Evolutionary conservation across 1,140 invertebrate species (phyloP).

Genomic region (Ostrea denselamellosa): DNA sequence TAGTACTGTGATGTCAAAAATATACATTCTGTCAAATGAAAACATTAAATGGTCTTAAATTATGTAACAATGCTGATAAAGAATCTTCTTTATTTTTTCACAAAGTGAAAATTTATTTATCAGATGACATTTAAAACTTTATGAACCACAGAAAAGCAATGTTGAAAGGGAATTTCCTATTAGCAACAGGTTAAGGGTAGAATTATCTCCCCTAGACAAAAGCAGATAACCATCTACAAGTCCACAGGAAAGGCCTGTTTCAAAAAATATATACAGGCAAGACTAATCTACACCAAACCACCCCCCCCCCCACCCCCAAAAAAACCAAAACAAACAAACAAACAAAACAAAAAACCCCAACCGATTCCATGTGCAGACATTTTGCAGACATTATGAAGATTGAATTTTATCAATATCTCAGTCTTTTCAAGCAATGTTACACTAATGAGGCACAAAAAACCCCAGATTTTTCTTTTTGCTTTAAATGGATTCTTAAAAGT

Average conservation of each 20-base stretch:
- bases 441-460: slow-evolving; percentile 23
- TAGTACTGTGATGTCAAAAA: not conserved
- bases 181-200: not conserved
- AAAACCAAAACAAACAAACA: too few species aligned
- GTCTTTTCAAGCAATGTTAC: slow-evolving; percentile 15
- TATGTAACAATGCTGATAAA: slow-evolving; percentile 23
- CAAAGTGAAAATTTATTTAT: not conserved
- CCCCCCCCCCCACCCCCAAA: too few species aligned
- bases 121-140: slow-evolving; percentile 16
- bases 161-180: slow-evolving; percentile 12
- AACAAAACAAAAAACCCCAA: too few species aligned
- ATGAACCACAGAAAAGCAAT: slow-evolving; percentile 13
- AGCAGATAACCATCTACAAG: slow-evolving; percentile 34
- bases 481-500: not conserved
- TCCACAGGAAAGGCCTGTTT: not conserved
- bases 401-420: not conserved
- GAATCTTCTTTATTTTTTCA: not conserved
- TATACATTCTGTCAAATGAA: not conserved
- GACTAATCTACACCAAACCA: not conserved
- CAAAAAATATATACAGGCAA: not conserved
- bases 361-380: not conserved
- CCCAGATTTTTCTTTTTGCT: not conserved
- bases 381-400: not conserved
- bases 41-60: slow-evolving; percentile 25
- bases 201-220: slow-evolving; percentile 26